Percentiles rank a stretch among this genome's conserved stretches.
phyloP scores from a whole-genome alignment of 2,797 vertebrate species.

The Masticophis lateralis region DNA sequence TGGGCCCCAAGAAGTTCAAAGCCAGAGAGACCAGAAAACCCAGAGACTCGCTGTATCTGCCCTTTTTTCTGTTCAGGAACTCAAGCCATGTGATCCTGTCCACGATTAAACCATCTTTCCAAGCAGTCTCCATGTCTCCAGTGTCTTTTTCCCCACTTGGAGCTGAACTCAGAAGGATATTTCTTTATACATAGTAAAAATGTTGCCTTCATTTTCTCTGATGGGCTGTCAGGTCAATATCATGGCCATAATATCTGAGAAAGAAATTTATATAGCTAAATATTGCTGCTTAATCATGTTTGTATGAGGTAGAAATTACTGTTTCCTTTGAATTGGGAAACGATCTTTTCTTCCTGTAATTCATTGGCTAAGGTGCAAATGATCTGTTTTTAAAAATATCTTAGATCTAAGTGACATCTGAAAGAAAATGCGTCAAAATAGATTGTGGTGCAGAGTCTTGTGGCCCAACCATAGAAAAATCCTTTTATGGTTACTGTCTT shows the following conservation, averaged over 20 bases:
- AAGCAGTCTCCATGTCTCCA: too few relatives aligned
- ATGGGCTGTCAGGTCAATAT: not conserved
- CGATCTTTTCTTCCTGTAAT: not conserved
- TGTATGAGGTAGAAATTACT: not conserved
- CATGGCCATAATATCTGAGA: not conserved
- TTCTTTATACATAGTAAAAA: not conserved
- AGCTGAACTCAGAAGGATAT: too few relatives aligned
- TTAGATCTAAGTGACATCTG: not conserved
- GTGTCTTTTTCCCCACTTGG: too few relatives aligned
- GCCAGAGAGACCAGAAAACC: too few relatives aligned
- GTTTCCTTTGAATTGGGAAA: not conserved
- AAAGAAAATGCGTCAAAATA: not conserved
- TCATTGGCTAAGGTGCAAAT: not conserved
- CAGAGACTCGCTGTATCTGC: too few relatives aligned
- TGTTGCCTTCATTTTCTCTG: not conserved
- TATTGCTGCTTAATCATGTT: slow-evolving; percentile 10
- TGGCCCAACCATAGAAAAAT: not conserved
- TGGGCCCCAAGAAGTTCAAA: too few relatives aligned
- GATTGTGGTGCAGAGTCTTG: not conserved
- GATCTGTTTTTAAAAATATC: not conserved
- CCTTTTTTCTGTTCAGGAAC: too few relatives aligned
- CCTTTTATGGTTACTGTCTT: not conserved
- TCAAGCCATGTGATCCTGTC: too few relatives aligned
- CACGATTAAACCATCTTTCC: too few relatives aligned
- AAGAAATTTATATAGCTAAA: not conserved